Evolutionary conservation across 2,113 vertebrate species (phyloP).

Genomic region (Mastomys coucha): DNA sequence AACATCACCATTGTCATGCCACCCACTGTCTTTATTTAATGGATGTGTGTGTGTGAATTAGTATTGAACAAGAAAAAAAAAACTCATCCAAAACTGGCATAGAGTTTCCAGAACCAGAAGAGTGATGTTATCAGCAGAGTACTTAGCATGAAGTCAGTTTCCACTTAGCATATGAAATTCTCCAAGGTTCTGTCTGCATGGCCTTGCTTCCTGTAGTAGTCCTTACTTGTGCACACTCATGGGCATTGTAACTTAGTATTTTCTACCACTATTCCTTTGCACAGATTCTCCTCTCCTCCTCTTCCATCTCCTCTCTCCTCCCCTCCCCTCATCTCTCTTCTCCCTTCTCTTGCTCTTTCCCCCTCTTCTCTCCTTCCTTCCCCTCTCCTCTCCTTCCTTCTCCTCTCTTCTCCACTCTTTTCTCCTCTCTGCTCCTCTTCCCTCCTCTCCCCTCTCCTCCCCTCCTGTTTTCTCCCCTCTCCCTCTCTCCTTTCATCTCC

Average conservation of each 20-base stretch:
- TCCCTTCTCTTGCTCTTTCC: too few relatives aligned
- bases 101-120: neutral
- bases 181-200: neutral
- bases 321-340: neutral
- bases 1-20: neutral
- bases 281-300: neutral
- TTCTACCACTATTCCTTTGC: neutral
- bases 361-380: too few relatives aligned
- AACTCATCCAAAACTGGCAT: neutral
- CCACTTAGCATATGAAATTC: neutral
- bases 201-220: neutral
- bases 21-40: neutral
- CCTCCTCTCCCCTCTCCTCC: too few relatives aligned
- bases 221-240: neutral
- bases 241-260: neutral
- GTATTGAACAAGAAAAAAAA: neutral
- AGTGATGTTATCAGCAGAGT: neutral
- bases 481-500: too few relatives aligned
- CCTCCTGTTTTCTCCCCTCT: fast-evolving
- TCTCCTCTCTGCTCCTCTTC: too few relatives aligned
- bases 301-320: neutral
- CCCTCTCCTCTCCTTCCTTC: too few relatives aligned
- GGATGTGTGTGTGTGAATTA: neutral
- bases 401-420: too few relatives aligned
- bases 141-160: neutral